phyloP scores from a whole-genome alignment of 1,140 invertebrate species.

The Delia radicum region DNA sequence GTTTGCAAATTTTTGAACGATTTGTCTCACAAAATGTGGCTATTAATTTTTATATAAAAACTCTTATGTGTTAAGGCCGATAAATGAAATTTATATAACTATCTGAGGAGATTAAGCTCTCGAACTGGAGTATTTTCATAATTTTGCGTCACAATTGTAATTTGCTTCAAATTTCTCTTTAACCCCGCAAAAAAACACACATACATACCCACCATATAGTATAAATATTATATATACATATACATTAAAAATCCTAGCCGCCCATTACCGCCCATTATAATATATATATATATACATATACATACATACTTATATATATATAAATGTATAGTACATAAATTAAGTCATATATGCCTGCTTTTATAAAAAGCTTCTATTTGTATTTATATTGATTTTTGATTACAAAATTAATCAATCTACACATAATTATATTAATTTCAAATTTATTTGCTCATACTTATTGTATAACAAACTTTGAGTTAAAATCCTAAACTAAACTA shows the following conservation, averaged over 20 bases:
- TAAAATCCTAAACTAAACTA: neutral
- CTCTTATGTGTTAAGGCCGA: too few relatives aligned
- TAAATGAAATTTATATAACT: too few relatives aligned
- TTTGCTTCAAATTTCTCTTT: neutral
- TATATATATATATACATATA: neutral
- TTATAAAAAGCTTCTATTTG: neutral
- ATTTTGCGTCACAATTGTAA: too few relatives aligned
- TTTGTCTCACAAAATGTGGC: too few relatives aligned
- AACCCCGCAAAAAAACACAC: neutral
- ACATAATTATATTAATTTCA: too few relatives aligned
- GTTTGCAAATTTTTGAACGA: too few relatives aligned
- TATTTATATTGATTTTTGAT: neutral
- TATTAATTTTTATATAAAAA: too few relatives aligned
- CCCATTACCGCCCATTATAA: constrained; percentile 17
- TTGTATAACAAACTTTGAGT: neutral
- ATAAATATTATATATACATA: constrained; percentile 12
- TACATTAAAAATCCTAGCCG: constrained; percentile 11
- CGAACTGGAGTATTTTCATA: too few relatives aligned
- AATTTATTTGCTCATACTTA: neutral
- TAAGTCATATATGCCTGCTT: neutral
- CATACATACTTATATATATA: neutral
- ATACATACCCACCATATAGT: neutral
- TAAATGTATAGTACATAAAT: neutral
- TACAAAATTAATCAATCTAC: neutral
- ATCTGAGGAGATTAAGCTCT: too few relatives aligned